Conservation (phyloP, 2,888 invertebrate genomes). For the Timandra comae region DNA sequence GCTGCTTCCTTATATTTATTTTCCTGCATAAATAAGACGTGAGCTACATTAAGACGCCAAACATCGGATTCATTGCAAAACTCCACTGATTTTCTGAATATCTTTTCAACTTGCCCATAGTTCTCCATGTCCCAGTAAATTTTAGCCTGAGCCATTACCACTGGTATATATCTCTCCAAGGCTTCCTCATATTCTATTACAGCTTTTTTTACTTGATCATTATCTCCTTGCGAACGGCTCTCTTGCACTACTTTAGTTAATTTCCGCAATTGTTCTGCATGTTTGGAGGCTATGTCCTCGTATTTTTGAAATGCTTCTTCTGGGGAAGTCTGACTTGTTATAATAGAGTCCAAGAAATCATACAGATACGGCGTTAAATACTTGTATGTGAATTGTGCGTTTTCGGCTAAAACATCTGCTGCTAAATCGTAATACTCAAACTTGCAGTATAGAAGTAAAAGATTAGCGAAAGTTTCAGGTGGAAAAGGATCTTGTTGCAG, state of each 20-base stretch:
- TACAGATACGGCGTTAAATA: conserved; percentile 95
- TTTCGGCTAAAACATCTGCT: conserved; percentile 98
- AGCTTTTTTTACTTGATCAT: conserved; percentile 91
- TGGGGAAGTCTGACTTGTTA: conserved; percentile 97
- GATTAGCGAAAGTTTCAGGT: conserved; percentile 97
- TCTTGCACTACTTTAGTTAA: conserved; percentile 96
- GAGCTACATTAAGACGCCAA: conserved; percentile 98
- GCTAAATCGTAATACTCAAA: conserved; percentile 98
- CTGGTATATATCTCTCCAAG: conserved; percentile 94
- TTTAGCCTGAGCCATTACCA: conserved; percentile 99
- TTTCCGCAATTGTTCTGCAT: conserved; percentile 92
- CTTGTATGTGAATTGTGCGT: conserved; percentile 96
- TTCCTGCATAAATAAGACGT: conserved; percentile 99
- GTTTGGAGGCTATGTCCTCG: conserved; percentile 93
- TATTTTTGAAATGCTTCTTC: conserved; percentile 97
- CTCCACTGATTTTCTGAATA: conserved; percentile 97
- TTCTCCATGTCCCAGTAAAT: conserved; percentile 99
- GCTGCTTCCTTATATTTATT: conserved; percentile 98
- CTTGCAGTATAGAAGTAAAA: conserved; percentile 95
- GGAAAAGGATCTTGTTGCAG: conserved; percentile 98
- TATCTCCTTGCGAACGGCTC: conserved; percentile 91
- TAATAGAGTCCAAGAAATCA: conserved; percentile 96
- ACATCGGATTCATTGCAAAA: conserved; percentile 98
- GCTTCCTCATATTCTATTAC: conserved; percentile 94
- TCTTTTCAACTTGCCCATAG: conserved; percentile 96